Base-by-base conservation (phyloP, 2,113 vertebrate species). In the Cervus canadensis region DNA sequence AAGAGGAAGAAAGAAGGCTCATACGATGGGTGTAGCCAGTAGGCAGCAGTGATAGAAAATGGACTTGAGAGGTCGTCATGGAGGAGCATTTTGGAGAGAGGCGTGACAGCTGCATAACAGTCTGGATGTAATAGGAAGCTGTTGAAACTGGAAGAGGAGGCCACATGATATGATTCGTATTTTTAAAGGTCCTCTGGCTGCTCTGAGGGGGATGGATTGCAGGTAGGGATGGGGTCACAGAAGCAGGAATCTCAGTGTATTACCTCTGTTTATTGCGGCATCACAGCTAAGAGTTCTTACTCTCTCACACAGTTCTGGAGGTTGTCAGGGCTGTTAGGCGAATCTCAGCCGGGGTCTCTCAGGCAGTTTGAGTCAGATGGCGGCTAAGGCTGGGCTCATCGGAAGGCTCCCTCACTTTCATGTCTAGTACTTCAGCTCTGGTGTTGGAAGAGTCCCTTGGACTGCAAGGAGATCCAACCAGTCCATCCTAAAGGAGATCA, bases 101-200 rank as follows among this genome's bases (percentile, higher is more conserved):
- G n/a, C 21, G 1, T 56, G 56, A 50, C 16, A 56, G 50, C 30
- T 17, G 3, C 6, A 0, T 76, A 4, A 36, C 1, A 36, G 11
- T 28, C 57, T 54, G 17, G 4, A 3, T 81, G 40, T 21, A 15
- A 30, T 17, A 30, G 28, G 79, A 59, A 85, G 25, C 15, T 16
- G 26, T 43, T 48, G 62, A 94, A 82, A 4, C 45, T 50, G 82
- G 36, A 40, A 36, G n/a, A 62, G 13, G 43, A 40, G 33, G 6
- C 50, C 74, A 12, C 30, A 13, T 13, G 62, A 62, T 45, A 19
- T 6, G 13, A 5, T 48, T 48, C 36, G 15, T 94, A 10, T 15
- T 48, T 85, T 74, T 56, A 87, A 87, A 87, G 82, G 19, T 50
- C 48, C 16, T 83, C 33, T 78, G 62, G 82, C 43, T 74, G 15